These are phyloP conservation scores for Pyrocephalus nanus DNA, from an alignment of 2,797 vertebrate species.

Conservation along the genomic window DNA sequence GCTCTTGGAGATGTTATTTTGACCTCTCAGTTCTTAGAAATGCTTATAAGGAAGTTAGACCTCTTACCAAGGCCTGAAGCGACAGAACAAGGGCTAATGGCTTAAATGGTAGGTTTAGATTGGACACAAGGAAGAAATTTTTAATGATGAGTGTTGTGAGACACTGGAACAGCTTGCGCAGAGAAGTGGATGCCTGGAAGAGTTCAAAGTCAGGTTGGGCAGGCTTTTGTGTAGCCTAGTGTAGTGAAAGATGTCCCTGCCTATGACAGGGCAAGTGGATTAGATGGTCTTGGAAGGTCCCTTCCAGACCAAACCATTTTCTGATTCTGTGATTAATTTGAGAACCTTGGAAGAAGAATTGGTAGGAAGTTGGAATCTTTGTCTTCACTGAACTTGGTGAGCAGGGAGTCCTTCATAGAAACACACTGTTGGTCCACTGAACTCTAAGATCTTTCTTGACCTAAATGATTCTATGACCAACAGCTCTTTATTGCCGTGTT, in stretches of 20 bases:
- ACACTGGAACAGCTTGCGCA: neutral
- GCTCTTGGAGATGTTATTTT: neutral
- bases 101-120: neutral
- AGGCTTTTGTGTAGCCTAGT: neutral
- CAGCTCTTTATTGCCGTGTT: neutral
- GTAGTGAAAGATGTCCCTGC: neutral
- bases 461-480: neutral
- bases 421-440: neutral
- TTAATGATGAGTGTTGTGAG: rapidly evolving
- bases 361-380: neutral
- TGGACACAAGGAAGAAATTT: neutral
- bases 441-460: neutral
- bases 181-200: neutral
- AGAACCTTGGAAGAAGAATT: neutral
- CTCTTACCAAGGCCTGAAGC: neutral
- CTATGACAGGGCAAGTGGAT: neutral
- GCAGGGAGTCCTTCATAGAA: neutral
- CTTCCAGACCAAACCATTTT: neutral
- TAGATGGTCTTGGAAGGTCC: neutral
- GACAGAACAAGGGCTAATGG: neutral
- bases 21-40: rapidly evolving
- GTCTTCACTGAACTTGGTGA: neutral
- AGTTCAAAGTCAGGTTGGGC: neutral
- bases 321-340: neutral
- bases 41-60: neutral